Evolutionary conservation across 2,113 vertebrate species (phyloP).

Genomic region (Pica pica): DNA sequence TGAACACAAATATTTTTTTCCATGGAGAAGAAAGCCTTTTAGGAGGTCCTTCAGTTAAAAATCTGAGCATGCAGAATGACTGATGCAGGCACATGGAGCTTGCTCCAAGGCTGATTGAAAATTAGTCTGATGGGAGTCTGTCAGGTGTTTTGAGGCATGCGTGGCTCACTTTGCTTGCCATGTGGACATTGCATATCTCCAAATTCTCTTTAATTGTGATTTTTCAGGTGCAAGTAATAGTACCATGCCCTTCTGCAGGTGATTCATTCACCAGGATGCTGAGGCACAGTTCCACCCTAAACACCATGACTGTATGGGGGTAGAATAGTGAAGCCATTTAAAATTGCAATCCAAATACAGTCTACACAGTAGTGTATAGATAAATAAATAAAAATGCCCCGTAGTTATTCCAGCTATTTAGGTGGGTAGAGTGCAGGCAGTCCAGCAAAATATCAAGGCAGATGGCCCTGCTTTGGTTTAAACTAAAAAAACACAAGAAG

Average conservation of each 20-base stretch:
- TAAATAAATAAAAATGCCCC: neutral
- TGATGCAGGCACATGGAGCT: neutral
- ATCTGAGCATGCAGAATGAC: neutral
- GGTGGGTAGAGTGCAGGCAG: neutral
- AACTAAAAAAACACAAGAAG: neutral
- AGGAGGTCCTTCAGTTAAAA: neutral
- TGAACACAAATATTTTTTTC: neutral
- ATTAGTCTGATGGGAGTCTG: neutral
- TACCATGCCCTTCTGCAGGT: neutral
- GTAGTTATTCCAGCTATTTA: neutral
- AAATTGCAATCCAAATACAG: neutral
- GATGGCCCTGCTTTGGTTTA: neutral
- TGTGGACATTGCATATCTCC: rapidly evolving
- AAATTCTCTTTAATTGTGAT: neutral
- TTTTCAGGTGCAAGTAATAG: neutral
- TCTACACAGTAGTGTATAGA: neutral
- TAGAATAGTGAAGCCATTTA: neutral
- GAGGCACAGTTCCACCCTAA: neutral
- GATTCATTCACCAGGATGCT: neutral
- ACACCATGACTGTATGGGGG: rapidly evolving
- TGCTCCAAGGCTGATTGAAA: neutral
- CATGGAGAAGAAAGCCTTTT: neutral
- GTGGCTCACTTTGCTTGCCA: neutral
- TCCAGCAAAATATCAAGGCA: neutral
- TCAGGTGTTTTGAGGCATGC: neutral